phyloP scores from a whole-genome alignment of 2,113 vertebrate species.

The Sander vitreus region DNA sequence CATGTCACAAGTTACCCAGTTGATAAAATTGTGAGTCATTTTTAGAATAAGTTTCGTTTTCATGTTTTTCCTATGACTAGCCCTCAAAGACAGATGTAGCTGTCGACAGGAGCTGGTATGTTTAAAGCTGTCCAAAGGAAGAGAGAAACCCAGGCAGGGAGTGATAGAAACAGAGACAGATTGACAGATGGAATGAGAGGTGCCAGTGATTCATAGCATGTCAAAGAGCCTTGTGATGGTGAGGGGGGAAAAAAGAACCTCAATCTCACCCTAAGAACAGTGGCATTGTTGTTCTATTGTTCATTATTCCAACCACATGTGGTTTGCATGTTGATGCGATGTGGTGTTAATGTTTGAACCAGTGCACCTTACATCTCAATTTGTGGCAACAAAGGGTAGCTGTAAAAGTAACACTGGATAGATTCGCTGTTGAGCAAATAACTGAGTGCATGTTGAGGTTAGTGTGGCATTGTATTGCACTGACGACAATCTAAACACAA shows the following conservation, averaged over 20 bases:
- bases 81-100: conserved; percentile 27
- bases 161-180: conserved; percentile 44
- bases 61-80: background rate
- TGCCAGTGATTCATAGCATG: conserved; percentile 52
- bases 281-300: conserved; percentile 70
- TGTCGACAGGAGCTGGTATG: conserved; percentile 22
- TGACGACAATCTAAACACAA: background rate
- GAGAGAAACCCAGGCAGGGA: conserved; percentile 14
- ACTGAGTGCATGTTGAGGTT: conserved; percentile 16
- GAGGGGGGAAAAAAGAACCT: conserved; percentile 34
- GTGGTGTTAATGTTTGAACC: conserved; percentile 55
- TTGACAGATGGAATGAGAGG: conserved; percentile 69
- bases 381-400: conserved; percentile 41
- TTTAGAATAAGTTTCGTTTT: background rate
- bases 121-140: conserved; percentile 53
- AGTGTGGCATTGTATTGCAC: background rate
- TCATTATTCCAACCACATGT: conserved; percentile 72
- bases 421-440: conserved; percentile 26
- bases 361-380: conserved; percentile 47
- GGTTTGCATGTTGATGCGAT: conserved; percentile 53
- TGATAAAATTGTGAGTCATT: background rate
- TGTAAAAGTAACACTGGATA: conserved; percentile 19
- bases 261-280: conserved; percentile 54
- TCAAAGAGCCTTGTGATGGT: conserved; percentile 64
- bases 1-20: background rate